Base-by-base conservation (phyloP, 53 echinoderm and acorn worm genomes). In the Stichopus horrens region DNA sequence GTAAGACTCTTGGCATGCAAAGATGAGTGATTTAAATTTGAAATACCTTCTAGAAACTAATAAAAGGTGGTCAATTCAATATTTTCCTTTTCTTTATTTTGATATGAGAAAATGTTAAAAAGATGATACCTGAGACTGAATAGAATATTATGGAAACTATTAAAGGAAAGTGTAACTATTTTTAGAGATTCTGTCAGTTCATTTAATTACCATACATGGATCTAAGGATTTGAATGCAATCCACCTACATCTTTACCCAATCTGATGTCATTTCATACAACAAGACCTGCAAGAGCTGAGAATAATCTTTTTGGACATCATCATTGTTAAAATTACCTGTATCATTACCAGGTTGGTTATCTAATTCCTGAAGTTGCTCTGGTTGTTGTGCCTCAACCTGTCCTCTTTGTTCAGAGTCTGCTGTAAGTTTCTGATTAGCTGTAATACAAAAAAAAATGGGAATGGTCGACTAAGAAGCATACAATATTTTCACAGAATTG, bases 271-370 rank as follows among this genome's bases (percentile, higher is more conserved):
- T 20, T 76, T 20, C 23, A 5, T 59, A 8, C 52, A 52, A 8
- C 77, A 77, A 76, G 5, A 76, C 37, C 14, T 76, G 77, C 22
- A 52, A 77, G 37, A 22, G 37, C 37, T 37, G 37, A 37, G 2
- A 37, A 37, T 37, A 21, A 76, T 77, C 18, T 13, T 54, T 9
- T 77, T 37, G 7, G 7, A 8, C 14, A 23, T 53, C 11, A 9
- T 8, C 77, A 52, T 52, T 77, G 23, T 77, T 77, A 77, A 77
- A 77, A 23, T 52, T 77, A 77, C 77, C 53, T 52, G 52, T 11
- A 77, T 52, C 77, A 77, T 11, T 77, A 53, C 52, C 54, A 37
- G 77, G 37, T 52, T 54, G 16, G 23, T 5, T 16, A 77, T 77
- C 77, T 77, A 22, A 22, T 76, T 37, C 37, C 77, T 52, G 51